Base-by-base conservation (phyloP, 2,888 invertebrate species). In the Chrysolina oricalcia region DNA sequence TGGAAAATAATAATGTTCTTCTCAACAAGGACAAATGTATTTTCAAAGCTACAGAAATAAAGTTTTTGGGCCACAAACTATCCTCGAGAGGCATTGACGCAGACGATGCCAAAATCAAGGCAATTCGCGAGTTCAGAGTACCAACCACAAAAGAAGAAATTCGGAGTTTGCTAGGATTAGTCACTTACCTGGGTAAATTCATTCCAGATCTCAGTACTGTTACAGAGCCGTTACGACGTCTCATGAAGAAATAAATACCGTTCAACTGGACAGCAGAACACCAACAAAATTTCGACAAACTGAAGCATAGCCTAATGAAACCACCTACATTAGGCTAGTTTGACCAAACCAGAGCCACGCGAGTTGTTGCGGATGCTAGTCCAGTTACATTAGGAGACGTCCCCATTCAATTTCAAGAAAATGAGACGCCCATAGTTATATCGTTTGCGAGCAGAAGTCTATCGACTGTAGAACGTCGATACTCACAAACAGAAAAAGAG, bases 11-110 rank as follows among this genome's bases (percentile, higher is more conserved):
- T 48, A 71, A 75, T 53, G 74, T 81, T 17, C 66, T 74, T 15
- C 67, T 80, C 40, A 80, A 80, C 63, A 23, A 74, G 62, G n/a
- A 53, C 1, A 80, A 80, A 72, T 80, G 74, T 67, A 40, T 74
- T 11, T 23, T 78, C 17, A 80, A 80, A 71, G 70, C 64, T n/a
- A 21, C 69, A 62, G 67, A 75, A 68, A 56, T 77, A 17, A 27
- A 73, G 43, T 76, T 78, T 48, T 64, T 80, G 43, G 75, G 72
- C 17, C 79, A 77, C 48, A 75, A 48, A 56, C 21, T 91, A 91
- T 81, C 87, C 84, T 78, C 35, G 62, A 64, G 67, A 59, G 78
- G 43, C 76, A 81, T 53, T 40, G 19, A 43, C 13, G 8, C 19
- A 41, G 17, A 40, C 23, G 62, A 70, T 41, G 41, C 19, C 1